Conservation (phyloP, 2,113 vertebrate species). For the Ranitomeya variabilis region DNA sequence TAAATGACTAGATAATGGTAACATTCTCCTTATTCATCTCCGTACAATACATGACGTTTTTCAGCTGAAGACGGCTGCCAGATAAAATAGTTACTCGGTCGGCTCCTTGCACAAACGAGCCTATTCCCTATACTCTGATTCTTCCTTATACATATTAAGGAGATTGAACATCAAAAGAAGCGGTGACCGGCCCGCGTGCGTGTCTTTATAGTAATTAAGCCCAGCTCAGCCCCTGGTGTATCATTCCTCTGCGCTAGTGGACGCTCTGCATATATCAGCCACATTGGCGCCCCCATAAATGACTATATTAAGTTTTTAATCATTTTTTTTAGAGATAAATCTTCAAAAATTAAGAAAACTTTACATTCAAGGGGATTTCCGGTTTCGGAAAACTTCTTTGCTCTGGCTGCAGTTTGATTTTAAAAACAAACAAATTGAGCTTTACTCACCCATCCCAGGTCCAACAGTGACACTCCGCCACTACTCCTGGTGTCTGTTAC, state of each 20-base stretch:
- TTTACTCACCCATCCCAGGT: too few species aligned
- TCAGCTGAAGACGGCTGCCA: not conserved
- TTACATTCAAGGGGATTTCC: not conserved
- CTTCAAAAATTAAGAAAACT: not conserved
- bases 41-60: not conserved
- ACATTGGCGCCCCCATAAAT: constrained; percentile 4
- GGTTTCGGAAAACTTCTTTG: too few species aligned
- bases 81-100: not conserved
- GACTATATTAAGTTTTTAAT: constrained; percentile 41
- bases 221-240: constrained; percentile 9
- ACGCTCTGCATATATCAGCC: constrained; percentile 16
- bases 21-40: not conserved
- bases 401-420: too few species aligned
- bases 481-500: too few species aligned
- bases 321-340: not conserved
- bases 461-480: too few species aligned
- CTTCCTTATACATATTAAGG: constrained; percentile 45
- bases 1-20: not conserved
- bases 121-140: constrained; percentile 27
- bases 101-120: not conserved
- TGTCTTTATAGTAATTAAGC: constrained; percentile 46
- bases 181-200: constrained; percentile 14
- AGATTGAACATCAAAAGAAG: constrained; percentile 32
- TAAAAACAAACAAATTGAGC: too few species aligned
- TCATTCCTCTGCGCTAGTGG: constrained; percentile 9